Base-by-base conservation (phyloP, 2,797 vertebrate species). In the Sebastes elongatus region DNA sequence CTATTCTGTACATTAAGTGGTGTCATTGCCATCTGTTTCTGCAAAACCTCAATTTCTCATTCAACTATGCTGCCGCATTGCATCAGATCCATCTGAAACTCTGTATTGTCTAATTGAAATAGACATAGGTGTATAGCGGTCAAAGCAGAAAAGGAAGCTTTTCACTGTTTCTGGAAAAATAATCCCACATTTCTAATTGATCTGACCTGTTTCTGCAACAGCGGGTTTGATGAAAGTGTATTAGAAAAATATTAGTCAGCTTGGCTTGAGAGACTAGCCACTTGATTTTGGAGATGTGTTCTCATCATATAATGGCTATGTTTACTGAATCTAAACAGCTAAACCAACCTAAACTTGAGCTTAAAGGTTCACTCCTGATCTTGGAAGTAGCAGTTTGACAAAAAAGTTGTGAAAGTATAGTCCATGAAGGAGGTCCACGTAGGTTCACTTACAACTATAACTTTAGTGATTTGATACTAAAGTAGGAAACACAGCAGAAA, bases 401-500 rank as follows among this genome's bases (percentile, higher is more conserved):
- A 61, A 16, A 46, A 46, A 16, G 38, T 46, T 18, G 46, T 52
- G 8, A n/a, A 55, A 74, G 28, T 33, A 1, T 10, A 32, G 27
- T 30, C 59, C 28, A 61, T 27, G 25, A n/a, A 20, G 46, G 18
- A 52, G 18, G 18, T n/a, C 16, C 46, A 46, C 14, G 1, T 46
- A 46, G 60, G 27, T 76, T 71, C 35, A 18, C 69, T 61, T 62
- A 49, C 56, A 67, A 35, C 30, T 72, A 4, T 52, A 78, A 86
- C 59, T 71, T 85, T 10, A n/a, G 49, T 61, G 62, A 78, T 79
- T 87, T 75, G 30, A 70, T 49, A 28, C 60, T 33, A 57, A 82
- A 84, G 77, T 52, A 63, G 64, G 72, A 79, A 70, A 72, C 20
- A 11, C 71, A 60, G 86, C 42, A 71, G 75, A 20, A 63, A 13